Conservation (phyloP, 92 coral and sea anemone species). For the Zoanthus sociatus region DNA sequence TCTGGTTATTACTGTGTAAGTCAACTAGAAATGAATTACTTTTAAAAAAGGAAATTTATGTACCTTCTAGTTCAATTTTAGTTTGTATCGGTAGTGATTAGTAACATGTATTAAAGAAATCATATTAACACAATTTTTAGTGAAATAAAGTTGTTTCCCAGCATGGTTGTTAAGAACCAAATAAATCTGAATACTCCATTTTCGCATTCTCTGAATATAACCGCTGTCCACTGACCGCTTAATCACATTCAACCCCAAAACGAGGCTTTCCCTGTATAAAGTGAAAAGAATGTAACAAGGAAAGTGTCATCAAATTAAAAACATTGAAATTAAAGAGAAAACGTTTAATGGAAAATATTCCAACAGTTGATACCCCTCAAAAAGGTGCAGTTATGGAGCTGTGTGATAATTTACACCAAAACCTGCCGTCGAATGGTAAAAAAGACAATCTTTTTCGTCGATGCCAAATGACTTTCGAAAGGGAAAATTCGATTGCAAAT, state of each 20-base stretch:
- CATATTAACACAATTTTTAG: not conserved
- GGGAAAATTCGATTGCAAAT: not conserved
- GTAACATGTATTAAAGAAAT: not conserved
- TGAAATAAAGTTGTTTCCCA: not conserved
- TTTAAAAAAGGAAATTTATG: too few relatives aligned
- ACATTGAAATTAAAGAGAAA: too few relatives aligned
- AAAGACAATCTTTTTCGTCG: not conserved
- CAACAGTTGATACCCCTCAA: too few relatives aligned
- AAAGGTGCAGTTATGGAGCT: too few relatives aligned
- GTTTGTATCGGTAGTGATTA: too few relatives aligned
- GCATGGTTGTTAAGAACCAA: not conserved
- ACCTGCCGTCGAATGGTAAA: too few relatives aligned
- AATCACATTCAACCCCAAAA: not conserved
- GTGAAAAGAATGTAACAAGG: not conserved
- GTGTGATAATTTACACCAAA: too few relatives aligned
- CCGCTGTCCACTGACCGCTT: not conserved
- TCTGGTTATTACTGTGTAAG: too few relatives aligned
- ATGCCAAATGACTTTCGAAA: not conserved
- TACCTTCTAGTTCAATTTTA: too few relatives aligned
- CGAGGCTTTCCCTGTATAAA: not conserved
- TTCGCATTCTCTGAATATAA: not conserved
- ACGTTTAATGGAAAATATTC: too few relatives aligned
- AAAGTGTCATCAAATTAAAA: not conserved
- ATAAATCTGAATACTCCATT: not conserved
- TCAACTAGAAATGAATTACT: too few relatives aligned